Evolutionary conservation across 1,140 invertebrate species (phyloP), one percentile per base, ranked within the genome.

Genomic region (Telenomus remus): DNA sequence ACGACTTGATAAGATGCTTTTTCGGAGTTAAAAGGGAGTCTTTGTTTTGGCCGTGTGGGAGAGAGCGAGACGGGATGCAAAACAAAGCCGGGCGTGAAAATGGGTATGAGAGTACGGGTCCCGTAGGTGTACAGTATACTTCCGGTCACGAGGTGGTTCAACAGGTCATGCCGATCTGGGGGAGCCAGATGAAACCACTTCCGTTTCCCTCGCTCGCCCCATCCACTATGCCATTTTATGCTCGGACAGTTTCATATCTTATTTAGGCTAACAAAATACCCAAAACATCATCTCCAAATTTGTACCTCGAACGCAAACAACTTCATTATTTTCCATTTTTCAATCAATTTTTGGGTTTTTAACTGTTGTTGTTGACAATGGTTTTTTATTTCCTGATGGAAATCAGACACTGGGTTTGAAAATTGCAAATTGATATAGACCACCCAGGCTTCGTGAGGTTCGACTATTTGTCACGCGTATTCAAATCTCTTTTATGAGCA

Each of bases 121-220:
- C 80, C 81, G 82, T 82, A 82, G 80, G 75, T 83, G 82, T 83
- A 81, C 77, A 75, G 80, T 86, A 83, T 83, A 85, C 86, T 87
- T 88, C 87, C 86, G 87, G 86, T 88, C 85, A 86, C 83, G 86
- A 87, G 87, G 87, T 87, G 85, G 87, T 86, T 88, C 87, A 88
- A 87, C 87, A 88, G 87, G 87, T 88, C 87, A 88, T 81, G 85
- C 83, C 83, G 80, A 86, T 77, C 76, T 78, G 73, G 84, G 80
- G 82, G 84, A 85, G 84, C 83, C 86, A 88, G 85, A 87, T 87
- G 85, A 85, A 87, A 88, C 84, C 84, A 86, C 86, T 88, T 88
- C 87, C 87, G 87, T 70, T 77, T 78, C 57, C 75, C 66, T 76
- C 69, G 35, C 34, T 68, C 59, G 64, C 60, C 72, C 73, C 69